These are phyloP conservation scores for Epinephelus coioides DNA, from an alignment of 2,797 vertebrate genomes.

Conservation along the genomic window DNA sequence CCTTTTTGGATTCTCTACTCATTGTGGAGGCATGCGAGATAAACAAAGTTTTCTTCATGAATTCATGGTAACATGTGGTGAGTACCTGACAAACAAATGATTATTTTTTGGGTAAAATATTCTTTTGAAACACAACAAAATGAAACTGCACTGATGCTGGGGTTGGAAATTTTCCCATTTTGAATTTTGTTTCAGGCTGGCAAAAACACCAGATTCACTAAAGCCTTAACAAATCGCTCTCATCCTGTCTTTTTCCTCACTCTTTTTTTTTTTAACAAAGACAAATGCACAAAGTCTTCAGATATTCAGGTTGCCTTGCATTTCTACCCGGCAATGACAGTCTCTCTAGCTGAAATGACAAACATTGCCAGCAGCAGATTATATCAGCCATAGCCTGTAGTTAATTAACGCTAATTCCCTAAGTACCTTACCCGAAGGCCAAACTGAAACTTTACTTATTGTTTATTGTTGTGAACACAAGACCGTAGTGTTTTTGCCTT, in stretches of 20 bases:
- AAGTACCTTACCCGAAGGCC: conserved; percentile 26
- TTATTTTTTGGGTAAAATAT: no score
- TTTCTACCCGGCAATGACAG: neutral
- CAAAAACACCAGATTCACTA: neutral
- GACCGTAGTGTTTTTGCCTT: conserved; percentile 18
- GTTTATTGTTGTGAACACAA: conserved; percentile 27
- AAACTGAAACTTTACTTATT: conserved; percentile 9
- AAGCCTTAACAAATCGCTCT: neutral
- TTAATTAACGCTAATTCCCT: conserved; percentile 39
- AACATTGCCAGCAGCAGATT: conserved; percentile 48
- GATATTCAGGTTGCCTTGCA: neutral
- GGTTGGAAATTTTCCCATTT: no score
- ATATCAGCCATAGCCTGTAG: conserved; percentile 23
- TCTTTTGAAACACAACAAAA: no score
- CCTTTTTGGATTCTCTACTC: no score
- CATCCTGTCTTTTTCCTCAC: neutral
- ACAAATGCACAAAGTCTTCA: conserved; percentile 4
- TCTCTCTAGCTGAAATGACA: conserved; percentile 24
- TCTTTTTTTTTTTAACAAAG: neutral
- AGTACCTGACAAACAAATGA: no score
- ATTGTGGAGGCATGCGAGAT: no score
- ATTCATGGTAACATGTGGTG: no score
- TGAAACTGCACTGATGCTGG: no score
- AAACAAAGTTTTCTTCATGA: no score
- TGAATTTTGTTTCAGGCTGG: neutral